These are phyloP conservation scores for Falco berigora DNA, from an alignment of 2,797 vertebrate genomes.

Conservation along the genomic window DNA sequence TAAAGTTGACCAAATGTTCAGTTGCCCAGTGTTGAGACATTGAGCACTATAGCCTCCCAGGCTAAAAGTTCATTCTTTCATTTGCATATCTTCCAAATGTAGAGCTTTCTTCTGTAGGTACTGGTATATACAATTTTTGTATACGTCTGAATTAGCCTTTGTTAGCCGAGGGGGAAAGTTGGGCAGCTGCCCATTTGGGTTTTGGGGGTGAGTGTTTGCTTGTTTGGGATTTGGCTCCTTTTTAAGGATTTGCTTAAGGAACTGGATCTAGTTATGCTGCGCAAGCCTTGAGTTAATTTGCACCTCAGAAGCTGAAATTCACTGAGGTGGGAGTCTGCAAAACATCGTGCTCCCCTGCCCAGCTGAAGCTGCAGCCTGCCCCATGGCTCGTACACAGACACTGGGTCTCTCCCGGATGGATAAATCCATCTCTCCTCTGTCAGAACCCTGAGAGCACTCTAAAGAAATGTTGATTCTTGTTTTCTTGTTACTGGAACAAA, in stretches of 20 bases:
- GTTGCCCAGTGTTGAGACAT: not conserved
- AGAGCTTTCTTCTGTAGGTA: not conserved
- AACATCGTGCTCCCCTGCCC: rapidly evolving
- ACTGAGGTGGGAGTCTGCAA: not conserved
- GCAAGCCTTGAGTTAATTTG: not conserved
- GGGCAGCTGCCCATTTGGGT: not conserved
- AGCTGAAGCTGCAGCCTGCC: not conserved
- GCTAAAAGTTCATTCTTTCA: not conserved
- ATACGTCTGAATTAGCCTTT: not conserved
- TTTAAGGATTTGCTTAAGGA: not conserved
- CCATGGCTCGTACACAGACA: not conserved
- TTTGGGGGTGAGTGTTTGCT: not conserved
- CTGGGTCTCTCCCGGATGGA: not conserved
- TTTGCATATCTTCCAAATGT: not conserved
- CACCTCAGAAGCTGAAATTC: not conserved
- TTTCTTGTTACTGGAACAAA: not conserved
- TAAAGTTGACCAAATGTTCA: not conserved
- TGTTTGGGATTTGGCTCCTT: not conserved
- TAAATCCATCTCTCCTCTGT: not conserved
- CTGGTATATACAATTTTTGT: rapidly evolving
- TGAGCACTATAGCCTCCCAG: not conserved
- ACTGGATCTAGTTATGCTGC: not conserved
- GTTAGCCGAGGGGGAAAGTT: not conserved
- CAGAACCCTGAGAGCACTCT: not conserved
- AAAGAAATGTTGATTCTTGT: not conserved